A percentile compares a stretch with the other conserved stretches of the same genome.
Evolutionary conservation across 2,888 invertebrate genomes (phyloP).

Genomic region (Autographa gamma): DNA sequence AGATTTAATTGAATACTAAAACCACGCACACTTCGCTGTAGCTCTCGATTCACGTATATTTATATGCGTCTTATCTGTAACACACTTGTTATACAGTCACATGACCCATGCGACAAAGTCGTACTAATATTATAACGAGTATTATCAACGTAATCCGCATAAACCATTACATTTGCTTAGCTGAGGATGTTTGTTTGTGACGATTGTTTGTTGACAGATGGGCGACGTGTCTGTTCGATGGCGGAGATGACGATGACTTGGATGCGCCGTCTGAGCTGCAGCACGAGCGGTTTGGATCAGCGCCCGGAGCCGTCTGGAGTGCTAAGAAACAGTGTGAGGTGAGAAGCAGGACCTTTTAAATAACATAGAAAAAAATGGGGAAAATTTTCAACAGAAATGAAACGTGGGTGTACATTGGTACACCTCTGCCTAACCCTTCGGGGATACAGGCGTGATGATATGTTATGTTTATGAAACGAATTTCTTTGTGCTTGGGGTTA

Average conservation of each 20-base stretch:
- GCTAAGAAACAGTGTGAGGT: constrained; percentile 93
- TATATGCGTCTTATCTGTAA: not conserved
- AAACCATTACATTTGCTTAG: not conserved
- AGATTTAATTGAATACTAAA: not conserved
- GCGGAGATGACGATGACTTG: constrained; percentile 81
- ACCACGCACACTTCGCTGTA: not conserved
- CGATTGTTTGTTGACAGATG: constrained; percentile 77
- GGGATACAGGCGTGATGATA: too few species aligned
- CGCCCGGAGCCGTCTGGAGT: constrained; percentile 92
- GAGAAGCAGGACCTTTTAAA: constrained; percentile 6
- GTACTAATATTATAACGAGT: constrained; percentile 9
- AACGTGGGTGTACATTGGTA: too few species aligned
- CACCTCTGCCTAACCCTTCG: too few species aligned
- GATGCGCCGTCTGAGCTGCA: constrained; percentile 85
- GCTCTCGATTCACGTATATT: not conserved
- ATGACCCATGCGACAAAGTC: constrained; percentile 3
- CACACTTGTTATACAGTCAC: constrained; percentile 1
- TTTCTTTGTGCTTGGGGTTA: too few species aligned
- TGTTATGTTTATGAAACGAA: too few species aligned
- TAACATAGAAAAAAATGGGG: too few species aligned
- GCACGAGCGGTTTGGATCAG: constrained; percentile 90
- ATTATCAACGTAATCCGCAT: constrained; percentile 2
- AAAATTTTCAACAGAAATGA: too few species aligned
- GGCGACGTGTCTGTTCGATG: constrained; percentile 91
- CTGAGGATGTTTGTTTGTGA: not conserved